Base-by-base conservation (phyloP, 2,797 vertebrate species). In the Lateolabrax maculatus region DNA sequence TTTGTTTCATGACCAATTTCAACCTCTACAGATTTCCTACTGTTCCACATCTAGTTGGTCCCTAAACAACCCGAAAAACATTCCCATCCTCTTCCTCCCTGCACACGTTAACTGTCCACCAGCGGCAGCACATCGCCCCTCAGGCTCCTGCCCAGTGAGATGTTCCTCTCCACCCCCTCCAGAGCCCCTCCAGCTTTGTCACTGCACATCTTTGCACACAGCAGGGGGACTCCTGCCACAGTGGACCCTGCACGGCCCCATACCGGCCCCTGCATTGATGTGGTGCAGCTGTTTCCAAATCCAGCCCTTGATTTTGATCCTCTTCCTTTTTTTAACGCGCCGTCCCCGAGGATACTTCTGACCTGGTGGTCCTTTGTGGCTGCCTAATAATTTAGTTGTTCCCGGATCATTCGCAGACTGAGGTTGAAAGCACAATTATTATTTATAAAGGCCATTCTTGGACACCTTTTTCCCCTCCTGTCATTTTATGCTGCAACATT, bases 231-330 rank as follows among this genome's bases (percentile, higher is more conserved):
- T 85, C 76, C 79, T 89, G 90, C 88, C 87, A 77, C 79, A 71
- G 81, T 81, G 81, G 84, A 71, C 84, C 85, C 84, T 88, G 81
- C 41, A 0, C 36, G 62, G 87, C 86, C 85, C 84, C 72, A 60
- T 75, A 77, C 87, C 39, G 71, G 75, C 79, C 72, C 62, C 77
- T 75, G 84, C 86, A 90, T 90, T 91, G 89, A 92, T 88, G 80
- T 79, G 0, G 69, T 87, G 95, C 95, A 95, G 95, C 94, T 95
- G 95, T 94, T 95, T 94, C 88, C 92, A 95, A 95, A 95, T 95
- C 90, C 92, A 86, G 81, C 77, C 93, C 92, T 93, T 92, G 91
- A 93, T 94, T 94, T 94, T 94, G 92, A 94, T 90, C 91, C 90
- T 92, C 86, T 88, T 90, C 77, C 84, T 75, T 77, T 75, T 68